Conservation (phyloP, 2,888 invertebrate species). For the Scaptomyza reducta region DNA sequence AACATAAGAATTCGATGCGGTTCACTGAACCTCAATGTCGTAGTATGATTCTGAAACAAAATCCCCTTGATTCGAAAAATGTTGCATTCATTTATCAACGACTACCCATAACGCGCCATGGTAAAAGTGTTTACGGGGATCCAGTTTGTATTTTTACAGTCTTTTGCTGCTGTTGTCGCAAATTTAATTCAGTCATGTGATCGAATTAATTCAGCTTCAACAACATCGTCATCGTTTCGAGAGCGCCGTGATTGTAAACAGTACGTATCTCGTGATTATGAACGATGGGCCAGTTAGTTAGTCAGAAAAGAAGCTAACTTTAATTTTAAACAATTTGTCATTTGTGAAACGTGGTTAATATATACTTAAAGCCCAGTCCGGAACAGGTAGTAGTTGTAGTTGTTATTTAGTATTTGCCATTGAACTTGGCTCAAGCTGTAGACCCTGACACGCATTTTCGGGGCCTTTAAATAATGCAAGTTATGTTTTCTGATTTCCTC, state of each 20-base stretch:
- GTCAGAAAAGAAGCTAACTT: too few species aligned
- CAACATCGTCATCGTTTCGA: constrained; percentile 2
- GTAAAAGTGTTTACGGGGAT: constrained; percentile 42
- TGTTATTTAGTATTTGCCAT: constrained; percentile 44
- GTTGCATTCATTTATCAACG: constrained; percentile 40
- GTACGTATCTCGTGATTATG: constrained; percentile 7
- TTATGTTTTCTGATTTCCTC: constrained; percentile 54
- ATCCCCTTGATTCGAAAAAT: constrained; percentile 9
- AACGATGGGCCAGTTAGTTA: background rate
- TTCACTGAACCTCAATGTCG: constrained; percentile 31
- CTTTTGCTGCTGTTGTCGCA: constrained; percentile 9
- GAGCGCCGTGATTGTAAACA: background rate
- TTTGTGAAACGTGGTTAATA: constrained; percentile 3
- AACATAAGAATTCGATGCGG: constrained; percentile 28
- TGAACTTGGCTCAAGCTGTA: constrained; percentile 59
- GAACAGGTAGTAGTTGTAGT: constrained; percentile 23
- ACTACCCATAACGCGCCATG: constrained; percentile 50
- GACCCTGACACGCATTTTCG: constrained; percentile 64
- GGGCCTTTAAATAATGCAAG: constrained; percentile 40
- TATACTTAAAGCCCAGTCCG: constrained; percentile 17
- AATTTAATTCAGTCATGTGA: constrained; percentile 68
- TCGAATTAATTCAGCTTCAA: constrained; percentile 61
- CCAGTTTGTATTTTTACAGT: constrained; percentile 17
- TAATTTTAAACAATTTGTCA: too few species aligned
- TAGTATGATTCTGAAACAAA: background rate